phyloP scores from a whole-genome alignment of 2,797 vertebrate species.

The Heterohyrax brucei region DNA sequence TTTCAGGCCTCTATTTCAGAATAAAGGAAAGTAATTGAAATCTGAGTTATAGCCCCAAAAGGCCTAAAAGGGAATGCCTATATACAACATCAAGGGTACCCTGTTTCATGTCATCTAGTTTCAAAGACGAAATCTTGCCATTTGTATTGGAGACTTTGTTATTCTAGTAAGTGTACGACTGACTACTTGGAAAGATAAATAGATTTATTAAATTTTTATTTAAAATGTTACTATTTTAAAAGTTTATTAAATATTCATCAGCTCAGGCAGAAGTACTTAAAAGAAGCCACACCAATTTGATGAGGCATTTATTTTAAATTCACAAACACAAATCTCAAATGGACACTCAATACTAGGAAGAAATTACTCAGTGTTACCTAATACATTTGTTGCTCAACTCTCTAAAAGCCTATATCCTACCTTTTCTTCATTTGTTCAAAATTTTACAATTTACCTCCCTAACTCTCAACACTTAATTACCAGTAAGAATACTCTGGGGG shows the following conservation, averaged over 20 bases:
- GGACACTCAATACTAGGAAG: too few species aligned
- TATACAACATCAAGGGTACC: conserved; percentile 24
- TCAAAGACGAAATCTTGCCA: background rate
- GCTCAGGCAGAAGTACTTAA: background rate
- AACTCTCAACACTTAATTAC: background rate
- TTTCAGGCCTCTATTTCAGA: background rate
- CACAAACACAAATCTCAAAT: conserved; percentile 21
- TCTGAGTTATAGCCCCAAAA: conserved; percentile 5
- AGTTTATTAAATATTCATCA: background rate
- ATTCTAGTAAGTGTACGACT: background rate
- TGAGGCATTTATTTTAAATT: background rate
- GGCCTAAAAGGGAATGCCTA: background rate
- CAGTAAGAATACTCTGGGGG: background rate
- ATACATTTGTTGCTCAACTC: background rate
- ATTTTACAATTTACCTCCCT: background rate
- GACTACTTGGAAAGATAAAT: background rate
- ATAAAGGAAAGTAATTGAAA: conserved; percentile 2
- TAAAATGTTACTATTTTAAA: background rate
- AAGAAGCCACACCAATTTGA: background rate
- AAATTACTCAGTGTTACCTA: background rate
- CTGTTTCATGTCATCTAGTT: background rate
- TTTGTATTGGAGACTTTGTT: background rate
- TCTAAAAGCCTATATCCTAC: background rate
- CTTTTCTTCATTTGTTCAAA: background rate
- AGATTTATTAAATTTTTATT: background rate